phyloP scores from a whole-genome alignment of 1,140 invertebrate genomes.

The Nylanderia fulva region DNA sequence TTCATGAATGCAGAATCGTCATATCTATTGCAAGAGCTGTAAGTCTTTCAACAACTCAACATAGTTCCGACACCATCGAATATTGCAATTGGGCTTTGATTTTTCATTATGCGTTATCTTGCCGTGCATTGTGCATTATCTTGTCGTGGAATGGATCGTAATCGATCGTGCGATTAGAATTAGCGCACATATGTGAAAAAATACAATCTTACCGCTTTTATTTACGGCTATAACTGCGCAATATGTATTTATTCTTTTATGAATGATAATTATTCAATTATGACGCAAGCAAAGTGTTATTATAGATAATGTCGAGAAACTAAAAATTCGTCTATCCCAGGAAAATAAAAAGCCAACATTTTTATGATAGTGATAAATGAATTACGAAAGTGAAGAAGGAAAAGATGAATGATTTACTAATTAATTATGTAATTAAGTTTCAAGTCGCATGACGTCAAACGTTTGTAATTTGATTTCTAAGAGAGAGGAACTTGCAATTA shows the following conservation, averaged over 20 bases:
- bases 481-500: slow-evolving; percentile 23
- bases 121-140: neutral
- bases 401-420: slow-evolving; percentile 7
- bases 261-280: slow-evolving; percentile 16
- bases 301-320: neutral
- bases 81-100: slow-evolving; percentile 8
- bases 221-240: neutral
- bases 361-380: neutral
- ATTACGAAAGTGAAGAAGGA: neutral
- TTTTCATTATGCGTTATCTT: slow-evolving; percentile 1
- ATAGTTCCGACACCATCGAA: slow-evolving; percentile 40
- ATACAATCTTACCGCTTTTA: slow-evolving; percentile 24
- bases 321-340: neutral
- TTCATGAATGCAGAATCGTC: slow-evolving; percentile 23
- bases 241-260: neutral
- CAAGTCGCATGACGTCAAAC: neutral
- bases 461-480: neutral
- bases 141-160: neutral
- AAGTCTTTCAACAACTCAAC: slow-evolving; percentile 41
- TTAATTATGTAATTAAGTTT: neutral
- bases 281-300: neutral
- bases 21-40: neutral
- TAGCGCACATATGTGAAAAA: slow-evolving; percentile 14
- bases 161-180: slow-evolving; percentile 9
- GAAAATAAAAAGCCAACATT: neutral